Evolutionary conservation across 2,797 vertebrate species (phyloP).

Genomic region (Discoglossus pictus): DNA sequence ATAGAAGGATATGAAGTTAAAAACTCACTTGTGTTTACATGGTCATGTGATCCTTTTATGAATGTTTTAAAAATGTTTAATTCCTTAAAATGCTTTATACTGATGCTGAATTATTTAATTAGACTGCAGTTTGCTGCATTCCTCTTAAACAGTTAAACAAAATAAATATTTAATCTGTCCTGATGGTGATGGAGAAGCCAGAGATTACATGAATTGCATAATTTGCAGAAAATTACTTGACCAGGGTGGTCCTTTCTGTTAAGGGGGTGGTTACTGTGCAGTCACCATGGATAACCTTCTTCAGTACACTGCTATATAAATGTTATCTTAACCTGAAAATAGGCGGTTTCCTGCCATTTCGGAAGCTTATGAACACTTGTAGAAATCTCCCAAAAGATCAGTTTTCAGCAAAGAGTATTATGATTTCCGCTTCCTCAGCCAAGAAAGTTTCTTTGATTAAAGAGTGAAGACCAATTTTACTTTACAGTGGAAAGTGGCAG

Average conservation of each 20-base stretch:
- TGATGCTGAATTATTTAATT: no score
- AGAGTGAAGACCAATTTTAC: slow-evolving; percentile 24
- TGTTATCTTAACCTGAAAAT: slow-evolving; percentile 41
- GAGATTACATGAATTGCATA: neutral
- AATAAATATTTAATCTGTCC: no score
- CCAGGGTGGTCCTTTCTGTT: slow-evolving; percentile 9
- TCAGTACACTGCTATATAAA: slow-evolving; percentile 14
- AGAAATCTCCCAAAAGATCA: slow-evolving; percentile 39
- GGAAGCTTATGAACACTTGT: slow-evolving; percentile 40
- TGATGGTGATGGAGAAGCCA: neutral
- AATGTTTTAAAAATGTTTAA: no score
- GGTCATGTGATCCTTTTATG: no score
- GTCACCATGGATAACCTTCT: slow-evolving; percentile 33
- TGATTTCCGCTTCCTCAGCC: slow-evolving; percentile 31
- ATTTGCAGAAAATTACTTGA: neutral
- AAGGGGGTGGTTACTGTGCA: slow-evolving; percentile 9
- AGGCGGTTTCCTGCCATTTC: slow-evolving; percentile 29
- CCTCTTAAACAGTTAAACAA: no score
- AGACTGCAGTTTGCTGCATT: no score
- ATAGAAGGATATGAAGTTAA: no score
- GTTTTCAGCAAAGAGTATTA: slow-evolving; percentile 41
- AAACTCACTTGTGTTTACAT: no score
- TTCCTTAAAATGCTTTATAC: no score
- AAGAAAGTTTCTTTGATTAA: slow-evolving; percentile 32
- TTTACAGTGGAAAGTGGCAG: slow-evolving; percentile 12